These are phyloP conservation scores for Perodicticus potto DNA, from an alignment of 2,797 vertebrate species.

Conservation along the genomic window DNA sequence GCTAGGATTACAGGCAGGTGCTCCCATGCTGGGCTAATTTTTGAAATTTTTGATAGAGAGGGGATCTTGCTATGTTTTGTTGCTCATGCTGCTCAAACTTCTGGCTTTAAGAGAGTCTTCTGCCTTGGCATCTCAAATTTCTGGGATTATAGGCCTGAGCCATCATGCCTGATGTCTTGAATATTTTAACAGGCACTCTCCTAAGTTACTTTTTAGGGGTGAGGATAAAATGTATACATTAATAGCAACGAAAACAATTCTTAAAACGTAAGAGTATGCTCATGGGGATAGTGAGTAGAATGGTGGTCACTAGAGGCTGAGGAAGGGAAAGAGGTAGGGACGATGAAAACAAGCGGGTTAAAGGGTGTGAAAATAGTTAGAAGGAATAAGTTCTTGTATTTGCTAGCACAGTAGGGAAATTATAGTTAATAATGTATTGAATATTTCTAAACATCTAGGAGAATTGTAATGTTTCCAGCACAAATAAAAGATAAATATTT, in stretches of 20 bases:
- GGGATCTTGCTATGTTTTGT: background rate
- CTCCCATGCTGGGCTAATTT: background rate
- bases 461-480: background rate
- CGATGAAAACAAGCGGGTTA: background rate
- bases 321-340: background rate
- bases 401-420: background rate
- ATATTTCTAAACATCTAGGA: background rate
- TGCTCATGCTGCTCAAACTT: background rate
- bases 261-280: background rate
- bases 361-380: background rate
- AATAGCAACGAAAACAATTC: background rate
- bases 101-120: background rate
- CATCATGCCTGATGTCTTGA: background rate
- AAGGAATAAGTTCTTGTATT: background rate
- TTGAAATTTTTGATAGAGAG: background rate
- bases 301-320: background rate
- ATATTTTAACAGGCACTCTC: slow-evolving; percentile 1
- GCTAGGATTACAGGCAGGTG: background rate
- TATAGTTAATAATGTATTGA: background rate
- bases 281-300: background rate
- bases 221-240: slow-evolving; percentile 23
- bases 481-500: background rate
- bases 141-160: background rate
- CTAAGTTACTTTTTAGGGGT: background rate
- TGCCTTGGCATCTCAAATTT: background rate